Conservation (phyloP, 2,113 vertebrate species). For the Neoarius graeffei region DNA sequence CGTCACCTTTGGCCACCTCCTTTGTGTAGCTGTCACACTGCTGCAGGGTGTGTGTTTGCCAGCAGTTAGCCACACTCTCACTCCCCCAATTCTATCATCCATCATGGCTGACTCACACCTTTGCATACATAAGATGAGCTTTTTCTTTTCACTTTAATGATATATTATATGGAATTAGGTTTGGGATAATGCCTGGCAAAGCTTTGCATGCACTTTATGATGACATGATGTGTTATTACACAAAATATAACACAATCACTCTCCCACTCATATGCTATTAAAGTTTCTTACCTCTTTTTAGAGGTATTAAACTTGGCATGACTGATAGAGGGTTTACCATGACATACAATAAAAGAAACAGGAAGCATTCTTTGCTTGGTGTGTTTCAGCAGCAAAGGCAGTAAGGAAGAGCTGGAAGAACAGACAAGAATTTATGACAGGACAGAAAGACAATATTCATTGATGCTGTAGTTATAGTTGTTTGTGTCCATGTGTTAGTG, state of each 20-base stretch:
- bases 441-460: neutral
- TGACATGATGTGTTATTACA: neutral
- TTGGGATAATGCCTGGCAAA: neutral
- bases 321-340: neutral
- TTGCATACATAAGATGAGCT: slow-evolving; percentile 3
- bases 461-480: neutral
- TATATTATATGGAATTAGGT: neutral
- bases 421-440: neutral
- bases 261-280: neutral
- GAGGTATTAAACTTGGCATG: neutral
- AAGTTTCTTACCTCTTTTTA: neutral
- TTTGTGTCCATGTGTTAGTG: neutral
- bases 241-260: neutral
- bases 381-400: neutral
- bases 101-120: slow-evolving; percentile 13
- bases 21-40: slow-evolving; percentile 29
- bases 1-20: slow-evolving; percentile 32
- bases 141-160: slow-evolving; percentile 15
- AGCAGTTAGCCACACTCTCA: slow-evolving; percentile 11
- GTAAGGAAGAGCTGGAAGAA: neutral
- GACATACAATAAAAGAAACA: neutral
- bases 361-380: neutral
- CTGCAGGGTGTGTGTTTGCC: slow-evolving; percentile 28
- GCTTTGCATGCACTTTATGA: neutral
- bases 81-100: slow-evolving; percentile 33